Evolutionary conservation across 2,797 vertebrate genomes (phyloP), one percentile per base, ranked within the genome.

Genomic region (Anomalospiza imberbis): DNA sequence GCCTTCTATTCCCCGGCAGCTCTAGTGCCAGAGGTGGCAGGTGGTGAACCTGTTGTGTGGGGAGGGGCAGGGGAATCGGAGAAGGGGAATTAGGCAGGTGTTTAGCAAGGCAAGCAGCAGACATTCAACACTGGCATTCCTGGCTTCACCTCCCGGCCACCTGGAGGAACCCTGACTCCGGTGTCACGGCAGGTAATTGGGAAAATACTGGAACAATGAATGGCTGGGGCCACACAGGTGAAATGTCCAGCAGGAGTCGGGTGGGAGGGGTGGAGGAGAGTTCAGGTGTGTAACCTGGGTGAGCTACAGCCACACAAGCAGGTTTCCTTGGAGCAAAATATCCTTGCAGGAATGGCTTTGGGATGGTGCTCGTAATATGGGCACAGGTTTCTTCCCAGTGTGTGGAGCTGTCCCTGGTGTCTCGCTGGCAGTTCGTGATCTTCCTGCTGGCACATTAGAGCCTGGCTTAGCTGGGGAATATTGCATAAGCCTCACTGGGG

Each of bases 341-440:
- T 68, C 71, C 19, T 24, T 0, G 12, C 40, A 45, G 51, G 24
- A 12, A 11, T 8, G 38, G 19, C 32, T 13, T 53, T 45, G 72
- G 58, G 3, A 26, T 20, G 11, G 38, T 0, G 36, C 7, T 2
- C 0, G 0, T 5, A 1, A 17, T 1, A 1, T 1, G 16, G 42
- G 36, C 31, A 25, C 31, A 3, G 78, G 40, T 40, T 26, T 57
- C n/a, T 31, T 68, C 62, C 53, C 55, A 3, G 36, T 0, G 17
- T 9, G 38, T 7, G 4, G 38, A 67, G 50, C 68, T 31, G n/a
- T 57, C 80, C 38, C 45, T 1, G 1, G 13, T 31, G 36, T 15
- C 42, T 88, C 20, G 2, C 55, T 54, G 29, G 36, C 54, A 22
- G 50, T 9, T 38, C 5, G 0, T 7, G 70, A 28, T 60, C n/a